Evolutionary conservation across 2,113 vertebrate genomes (phyloP), one percentile per base, ranked within the genome.

Genomic region (Willisornis vidua): DNA sequence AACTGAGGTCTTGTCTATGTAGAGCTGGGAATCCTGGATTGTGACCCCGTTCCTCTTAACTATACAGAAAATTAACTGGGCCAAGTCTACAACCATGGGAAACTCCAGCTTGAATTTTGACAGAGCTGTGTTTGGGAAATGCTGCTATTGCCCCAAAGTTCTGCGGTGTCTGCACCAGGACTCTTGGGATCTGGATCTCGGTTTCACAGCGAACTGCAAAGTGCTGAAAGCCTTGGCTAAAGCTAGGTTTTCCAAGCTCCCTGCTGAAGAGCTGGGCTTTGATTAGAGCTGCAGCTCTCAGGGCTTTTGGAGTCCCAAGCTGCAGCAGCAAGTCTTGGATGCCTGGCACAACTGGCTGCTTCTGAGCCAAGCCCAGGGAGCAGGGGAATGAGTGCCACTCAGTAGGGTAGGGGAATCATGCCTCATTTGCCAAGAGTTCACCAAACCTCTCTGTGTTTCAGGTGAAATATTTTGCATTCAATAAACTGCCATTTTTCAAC

Each of bases 401-500:
- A 6, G 33, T 58, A 81, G 62, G 51, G 59, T 25, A n/a, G 25
- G 23, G 16, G 61, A 91, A 65, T 82, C 49, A 16, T 4, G 10
- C 57, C 74, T 89, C 8, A 3, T 68, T 87, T 96, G 87, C 89
- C 84, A 91, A 65, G 76, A 84, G 89, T 87, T 96, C 83, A 33
- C 72, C 66, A 74, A 94, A 85, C 61, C 62, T 71, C 48, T 66
- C 41, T 22, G 4, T 94, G 62, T 93, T 95, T 94, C 91, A 95
- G 96, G 94, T 95, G 81, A 95, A 96, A 96, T 95, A 93, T 96
- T 97, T 92, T 93, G 49, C 3, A 0, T 94, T 91, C 91, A 94
- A 79, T 78, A 94, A 96, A 93, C 76, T 87, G 77, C 77, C 87
- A 26, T 92, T 94, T 96, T 70, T 71, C 58, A 49, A 70, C 61